A percentile compares a stretch with the other conserved stretches of the same genome.
Conservation (phyloP, 2,888 invertebrate genomes). For the Patella ulyssiponensis region DNA sequence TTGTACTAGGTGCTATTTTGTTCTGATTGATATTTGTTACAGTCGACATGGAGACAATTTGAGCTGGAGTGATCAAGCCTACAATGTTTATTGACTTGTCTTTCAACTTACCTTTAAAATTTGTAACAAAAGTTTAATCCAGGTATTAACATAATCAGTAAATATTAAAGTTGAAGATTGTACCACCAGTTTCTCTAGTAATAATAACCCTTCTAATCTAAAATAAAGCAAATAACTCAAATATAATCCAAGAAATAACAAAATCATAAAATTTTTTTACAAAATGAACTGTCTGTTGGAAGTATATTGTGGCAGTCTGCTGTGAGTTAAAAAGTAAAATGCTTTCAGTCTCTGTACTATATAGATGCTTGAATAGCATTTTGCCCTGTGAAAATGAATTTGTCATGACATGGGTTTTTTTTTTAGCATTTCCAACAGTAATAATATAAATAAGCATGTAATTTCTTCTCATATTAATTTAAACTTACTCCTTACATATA, state of each 20-base stretch:
- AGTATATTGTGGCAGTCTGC: too few relatives aligned
- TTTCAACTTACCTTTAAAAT: constrained; percentile 43
- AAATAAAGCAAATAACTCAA: neutral
- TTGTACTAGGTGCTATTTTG: too few relatives aligned
- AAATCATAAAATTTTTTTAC: too few relatives aligned
- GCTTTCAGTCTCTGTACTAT: too few relatives aligned
- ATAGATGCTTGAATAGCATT: too few relatives aligned
- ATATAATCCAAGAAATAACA: neutral
- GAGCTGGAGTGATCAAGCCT: too few relatives aligned
- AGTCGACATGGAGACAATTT: too few relatives aligned
- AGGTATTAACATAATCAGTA: constrained; percentile 46
- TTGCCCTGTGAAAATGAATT: too few relatives aligned
- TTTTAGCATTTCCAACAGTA: neutral
- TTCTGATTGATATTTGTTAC: too few relatives aligned
- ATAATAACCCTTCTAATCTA: constrained; percentile 45
- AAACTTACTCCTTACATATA: neutral
- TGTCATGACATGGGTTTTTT: neutral
- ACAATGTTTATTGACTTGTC: too few relatives aligned
- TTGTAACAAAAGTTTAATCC: constrained; percentile 47
- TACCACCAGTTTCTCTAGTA: constrained; percentile 42
- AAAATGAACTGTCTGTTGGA: too few relatives aligned
- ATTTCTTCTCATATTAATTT: neutral
- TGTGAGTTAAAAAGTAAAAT: too few relatives aligned
- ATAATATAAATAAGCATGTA: neutral
- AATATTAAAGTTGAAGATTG: constrained; percentile 49